Percentiles rank a stretch among this genome's conserved stretches.
phyloP scores from a whole-genome alignment of 2,113 vertebrate species.

The Bufo bufo region DNA sequence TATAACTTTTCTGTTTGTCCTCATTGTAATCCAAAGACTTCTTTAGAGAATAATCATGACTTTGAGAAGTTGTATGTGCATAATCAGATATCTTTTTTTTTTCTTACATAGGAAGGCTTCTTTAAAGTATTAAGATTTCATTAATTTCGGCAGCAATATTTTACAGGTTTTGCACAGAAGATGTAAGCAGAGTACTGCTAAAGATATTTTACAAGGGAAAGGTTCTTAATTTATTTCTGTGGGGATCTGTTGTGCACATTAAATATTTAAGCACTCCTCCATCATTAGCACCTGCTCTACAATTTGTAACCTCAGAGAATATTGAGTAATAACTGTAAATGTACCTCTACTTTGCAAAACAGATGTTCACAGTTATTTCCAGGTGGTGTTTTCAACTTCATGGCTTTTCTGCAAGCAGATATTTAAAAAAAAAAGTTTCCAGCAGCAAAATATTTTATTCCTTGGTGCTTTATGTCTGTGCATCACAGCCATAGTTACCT shows the following conservation, averaged over 20 bases:
- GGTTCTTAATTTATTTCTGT: slow-evolving; percentile 23
- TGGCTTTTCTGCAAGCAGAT: slow-evolving; percentile 33
- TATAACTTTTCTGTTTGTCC: not conserved
- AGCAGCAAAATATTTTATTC: slow-evolving; percentile 34
- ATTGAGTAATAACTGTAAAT: slow-evolving; percentile 6
- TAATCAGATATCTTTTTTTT: not conserved
- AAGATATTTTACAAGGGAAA: slow-evolving; percentile 30
- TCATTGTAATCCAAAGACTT: not conserved
- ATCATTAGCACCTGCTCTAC: slow-evolving; percentile 55
- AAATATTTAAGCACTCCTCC: slow-evolving; percentile 50
- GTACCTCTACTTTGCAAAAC: slow-evolving; percentile 52
- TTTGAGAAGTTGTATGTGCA: not conserved
- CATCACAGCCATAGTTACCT: not conserved
- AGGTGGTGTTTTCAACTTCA: slow-evolving; percentile 19
- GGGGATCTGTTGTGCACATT: slow-evolving; percentile 54
- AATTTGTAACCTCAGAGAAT: slow-evolving; percentile 47
- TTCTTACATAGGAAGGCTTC: not conserved
- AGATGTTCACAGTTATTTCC: slow-evolving; percentile 31
- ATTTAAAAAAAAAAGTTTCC: slow-evolving; percentile 47
- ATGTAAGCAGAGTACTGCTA: not conserved
- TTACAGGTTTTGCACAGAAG: not conserved
- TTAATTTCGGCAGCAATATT: not conserved
- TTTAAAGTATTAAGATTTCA: slow-evolving; percentile 6
- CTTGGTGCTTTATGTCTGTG: slow-evolving; percentile 28
- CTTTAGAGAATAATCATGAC: not conserved